Evolutionary conservation across 2,797 vertebrate genomes (phyloP).

Genomic region (Hirundo rustica): DNA sequence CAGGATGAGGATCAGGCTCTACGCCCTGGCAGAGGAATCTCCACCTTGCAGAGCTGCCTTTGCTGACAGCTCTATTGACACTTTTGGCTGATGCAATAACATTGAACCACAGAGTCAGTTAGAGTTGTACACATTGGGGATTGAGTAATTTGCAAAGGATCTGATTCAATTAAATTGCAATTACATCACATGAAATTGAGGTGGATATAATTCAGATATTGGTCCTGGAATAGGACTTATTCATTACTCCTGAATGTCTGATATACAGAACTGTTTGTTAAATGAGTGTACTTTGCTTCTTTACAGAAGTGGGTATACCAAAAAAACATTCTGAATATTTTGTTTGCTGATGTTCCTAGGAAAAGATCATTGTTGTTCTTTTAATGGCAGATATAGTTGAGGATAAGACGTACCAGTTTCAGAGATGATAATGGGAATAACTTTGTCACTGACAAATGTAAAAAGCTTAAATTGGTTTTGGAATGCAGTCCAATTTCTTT

Average conservation of each 20-base stretch:
- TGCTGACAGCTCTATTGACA: not conserved
- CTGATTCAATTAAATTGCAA: constrained; percentile 16
- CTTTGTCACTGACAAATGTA: not conserved
- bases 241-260: not conserved
- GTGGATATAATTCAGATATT: constrained; percentile 12
- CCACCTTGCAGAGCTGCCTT: not conserved
- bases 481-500: not conserved
- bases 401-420: not conserved
- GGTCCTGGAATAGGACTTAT: not conserved
- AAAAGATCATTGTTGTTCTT: not conserved
- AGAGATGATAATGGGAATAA: not conserved
- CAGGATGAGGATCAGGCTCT: not conserved
- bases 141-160: constrained; percentile 27
- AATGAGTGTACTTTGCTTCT: not conserved
- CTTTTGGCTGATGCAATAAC: not conserved
- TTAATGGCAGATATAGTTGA: not conserved
- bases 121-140: not conserved
- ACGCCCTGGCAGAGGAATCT: rapidly evolving
- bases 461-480: not conserved
- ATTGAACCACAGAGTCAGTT: not conserved
- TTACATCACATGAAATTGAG: not conserved
- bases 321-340: not conserved
- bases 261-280: not conserved
- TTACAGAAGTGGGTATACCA: not conserved
- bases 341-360: not conserved